phyloP scores from a whole-genome alignment of 2,888 invertebrate species.

The Dendrolimus pini region DNA sequence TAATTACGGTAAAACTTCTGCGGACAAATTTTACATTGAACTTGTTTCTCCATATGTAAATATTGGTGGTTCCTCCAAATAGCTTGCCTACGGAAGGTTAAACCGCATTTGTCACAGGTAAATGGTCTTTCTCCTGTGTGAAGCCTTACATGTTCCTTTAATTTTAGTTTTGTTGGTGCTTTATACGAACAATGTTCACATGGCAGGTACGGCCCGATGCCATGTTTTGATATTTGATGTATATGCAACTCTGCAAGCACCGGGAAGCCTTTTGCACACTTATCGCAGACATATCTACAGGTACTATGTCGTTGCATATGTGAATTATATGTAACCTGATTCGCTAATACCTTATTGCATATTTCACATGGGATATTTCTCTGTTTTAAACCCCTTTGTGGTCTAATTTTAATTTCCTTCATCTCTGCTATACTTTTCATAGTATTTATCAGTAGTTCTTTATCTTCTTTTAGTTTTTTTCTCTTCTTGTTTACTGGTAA shows the following conservation, averaged over 20 bases:
- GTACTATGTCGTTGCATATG: conserved; percentile 58
- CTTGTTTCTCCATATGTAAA: conserved; percentile 51
- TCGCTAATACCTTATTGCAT: conserved; percentile 46
- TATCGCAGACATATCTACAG: conserved; percentile 53
- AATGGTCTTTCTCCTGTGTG: conserved; percentile 63
- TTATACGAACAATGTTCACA: conserved; percentile 54
- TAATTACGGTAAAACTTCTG: conserved; percentile 40
- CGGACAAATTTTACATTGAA: conserved; percentile 51
- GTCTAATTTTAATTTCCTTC: not conserved
- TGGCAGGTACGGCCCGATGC: conserved; percentile 40
- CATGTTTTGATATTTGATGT: conserved; percentile 48
- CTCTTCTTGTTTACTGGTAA: not conserved
- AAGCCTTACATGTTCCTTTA: conserved; percentile 52
- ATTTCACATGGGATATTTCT: conserved; percentile 34
- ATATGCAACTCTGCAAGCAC: conserved; percentile 35
- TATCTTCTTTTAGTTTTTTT: not conserved
- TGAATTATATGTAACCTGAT: conserved; percentile 36
- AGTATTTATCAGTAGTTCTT: not conserved
- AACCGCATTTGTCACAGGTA: conserved; percentile 58
- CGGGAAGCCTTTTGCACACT: conserved; percentile 55
- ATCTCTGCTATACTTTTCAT: not conserved
- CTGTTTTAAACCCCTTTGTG: not conserved
- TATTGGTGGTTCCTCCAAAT: conserved; percentile 60
- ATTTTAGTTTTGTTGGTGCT: conserved; percentile 39
- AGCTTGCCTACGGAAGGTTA: conserved; percentile 52